phyloP scores from a whole-genome alignment of 2,113 vertebrate genomes.

The Trochalopteron elliotii region DNA sequence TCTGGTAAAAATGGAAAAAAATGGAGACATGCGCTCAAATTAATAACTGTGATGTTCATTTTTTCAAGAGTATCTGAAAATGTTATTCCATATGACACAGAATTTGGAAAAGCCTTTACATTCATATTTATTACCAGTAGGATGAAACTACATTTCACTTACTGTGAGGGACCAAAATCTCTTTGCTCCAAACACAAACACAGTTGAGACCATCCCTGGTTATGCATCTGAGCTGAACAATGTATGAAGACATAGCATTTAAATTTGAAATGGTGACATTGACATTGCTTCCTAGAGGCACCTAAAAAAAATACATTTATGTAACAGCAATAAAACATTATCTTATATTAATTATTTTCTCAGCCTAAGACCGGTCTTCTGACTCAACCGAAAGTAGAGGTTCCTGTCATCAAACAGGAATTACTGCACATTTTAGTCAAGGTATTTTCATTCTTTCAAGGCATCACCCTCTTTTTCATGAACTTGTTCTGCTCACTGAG shows the following conservation, averaged over 20 bases:
- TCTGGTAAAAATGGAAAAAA: conserved; percentile 12
- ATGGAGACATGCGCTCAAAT: neutral
- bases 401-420: neutral
- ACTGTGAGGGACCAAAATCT: conserved; percentile 60
- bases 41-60: neutral
- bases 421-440: neutral
- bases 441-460: neutral
- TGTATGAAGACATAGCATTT: conserved; percentile 35
- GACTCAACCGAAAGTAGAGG: neutral
- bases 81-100: neutral
- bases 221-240: conserved; percentile 50
- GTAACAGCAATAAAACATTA: neutral
- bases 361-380: neutral
- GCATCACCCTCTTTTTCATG: neutral
- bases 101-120: neutral
- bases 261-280: conserved; percentile 32
- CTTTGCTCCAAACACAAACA: conserved; percentile 53
- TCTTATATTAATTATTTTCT: neutral
- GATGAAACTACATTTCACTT: conserved; percentile 16
- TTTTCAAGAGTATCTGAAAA: neutral
- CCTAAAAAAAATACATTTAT: conserved; percentile 26
- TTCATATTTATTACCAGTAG: neutral
- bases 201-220: neutral
- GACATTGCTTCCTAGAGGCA: neutral
- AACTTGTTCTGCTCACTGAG: neutral